Base-by-base conservation (phyloP, 1,140 invertebrate species). In the Orchesella cincta region DNA sequence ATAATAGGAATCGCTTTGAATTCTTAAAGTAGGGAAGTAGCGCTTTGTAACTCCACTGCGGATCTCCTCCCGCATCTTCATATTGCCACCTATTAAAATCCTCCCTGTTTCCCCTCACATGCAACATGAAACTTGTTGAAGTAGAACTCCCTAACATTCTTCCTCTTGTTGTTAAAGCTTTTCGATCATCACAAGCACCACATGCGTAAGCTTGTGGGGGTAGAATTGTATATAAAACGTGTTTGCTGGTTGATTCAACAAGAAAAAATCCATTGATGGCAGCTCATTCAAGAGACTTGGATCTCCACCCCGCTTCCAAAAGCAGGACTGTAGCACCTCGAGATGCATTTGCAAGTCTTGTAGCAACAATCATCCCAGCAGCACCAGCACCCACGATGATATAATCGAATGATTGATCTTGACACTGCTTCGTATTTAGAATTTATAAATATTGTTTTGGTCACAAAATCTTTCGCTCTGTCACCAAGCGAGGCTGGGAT, bases 31-130 rank as follows among this genome's bases (percentile, higher is more conserved):
- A 67, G 29, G 26, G 28, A 29, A 67, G 29, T 31, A 33, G 1
- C 8, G 29, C 33, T 33, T 29, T 12, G 33, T 67, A 67, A n/a
- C 33, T 67, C 62, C 62, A 67, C 14, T 31, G 62, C 8, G 26
- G 1, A 67, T 67, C 62, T 31, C 33, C 87, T 86, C 83, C 76
- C n/a, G n/a, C 62, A 51, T 57, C 46, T 18, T 70, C 78, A 81
- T 81, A 75, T 20, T 87, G 87, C 89, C 89, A 91, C 28, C 86
- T 76, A 79, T 90, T 87, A 82, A 89, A 91, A 83, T 91, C 89
- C 57, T 80, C 82, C 3, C 87, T 85, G 83, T 89, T 85, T 0
- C 89, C 89, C 71, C 89, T 83, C 14, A 88, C 85, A 81, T 89
- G 89, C 1, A 88, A 86, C 88, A 90, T 89, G 36, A 87, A 88